Conservation (phyloP, 2,888 invertebrate genomes). For the Ceriagrion tenellum region DNA sequence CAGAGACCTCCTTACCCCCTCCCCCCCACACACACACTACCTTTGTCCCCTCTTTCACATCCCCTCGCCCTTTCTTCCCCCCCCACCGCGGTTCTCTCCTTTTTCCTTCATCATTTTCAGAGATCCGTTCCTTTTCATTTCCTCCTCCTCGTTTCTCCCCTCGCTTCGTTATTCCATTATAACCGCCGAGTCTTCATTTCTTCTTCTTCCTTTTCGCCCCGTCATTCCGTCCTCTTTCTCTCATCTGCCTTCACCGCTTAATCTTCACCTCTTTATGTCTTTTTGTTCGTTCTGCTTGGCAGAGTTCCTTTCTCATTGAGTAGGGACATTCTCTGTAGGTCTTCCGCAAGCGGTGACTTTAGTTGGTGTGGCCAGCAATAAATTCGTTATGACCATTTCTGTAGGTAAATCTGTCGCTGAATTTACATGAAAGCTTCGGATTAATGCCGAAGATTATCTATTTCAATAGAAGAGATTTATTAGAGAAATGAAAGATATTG, state of each 20-base stretch:
- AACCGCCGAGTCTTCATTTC: not conserved
- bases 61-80: not conserved
- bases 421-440: no score
- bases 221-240: not conserved
- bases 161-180: not conserved
- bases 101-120: not conserved
- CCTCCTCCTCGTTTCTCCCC: not conserved
- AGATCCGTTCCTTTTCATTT: not conserved
- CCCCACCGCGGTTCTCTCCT: not conserved
- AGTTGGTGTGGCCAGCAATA: no score
- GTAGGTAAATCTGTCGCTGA: no score
- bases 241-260: not conserved
- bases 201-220: not conserved
- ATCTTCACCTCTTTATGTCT: not conserved
- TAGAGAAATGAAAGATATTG: no score
- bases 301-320: no score
- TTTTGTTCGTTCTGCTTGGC: not conserved
- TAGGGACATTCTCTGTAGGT: no score
- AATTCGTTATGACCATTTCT: no score
- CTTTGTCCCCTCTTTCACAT: no score
- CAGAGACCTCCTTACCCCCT: not conserved
- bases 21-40: not conserved
- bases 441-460: no score
- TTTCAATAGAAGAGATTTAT: no score
- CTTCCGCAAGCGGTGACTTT: no score